Percentiles rank a stretch among this genome's conserved stretches.
Evolutionary conservation across 1,140 invertebrate genomes (phyloP).

Genomic region (Anthonomus grandis): DNA sequence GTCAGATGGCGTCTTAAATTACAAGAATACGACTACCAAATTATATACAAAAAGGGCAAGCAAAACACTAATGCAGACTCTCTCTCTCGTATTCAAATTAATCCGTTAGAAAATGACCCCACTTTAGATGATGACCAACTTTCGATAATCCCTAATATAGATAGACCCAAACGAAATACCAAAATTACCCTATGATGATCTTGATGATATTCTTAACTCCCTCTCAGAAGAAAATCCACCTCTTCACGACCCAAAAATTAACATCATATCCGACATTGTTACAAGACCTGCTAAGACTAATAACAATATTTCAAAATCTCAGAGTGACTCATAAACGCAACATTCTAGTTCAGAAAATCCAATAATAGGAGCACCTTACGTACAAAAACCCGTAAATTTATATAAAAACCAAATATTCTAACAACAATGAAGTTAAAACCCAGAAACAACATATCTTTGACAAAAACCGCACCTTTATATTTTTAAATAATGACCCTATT

Average conservation of each 20-base stretch:
- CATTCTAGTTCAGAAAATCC: constrained; percentile 2
- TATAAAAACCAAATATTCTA: too few species aligned
- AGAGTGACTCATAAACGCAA: not conserved
- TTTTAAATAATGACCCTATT: not conserved
- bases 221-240: not conserved
- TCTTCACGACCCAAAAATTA: not conserved
- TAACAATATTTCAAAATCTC: not conserved
- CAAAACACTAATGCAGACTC: constrained; percentile 2
- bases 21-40: not conserved
- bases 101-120: constrained; percentile 2
- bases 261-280: not conserved
- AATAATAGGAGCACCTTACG: constrained; percentile 1
- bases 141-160: constrained; percentile 8
- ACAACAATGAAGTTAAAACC: not conserved
- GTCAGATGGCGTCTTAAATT: constrained; percentile 2
- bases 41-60: constrained; percentile 4
- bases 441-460: constrained; percentile 2
- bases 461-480: not conserved
- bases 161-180: not conserved
- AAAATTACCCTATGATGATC: not conserved
- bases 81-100: constrained; percentile 7
- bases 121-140: not conserved
- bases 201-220: not conserved
- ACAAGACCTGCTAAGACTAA: not conserved
- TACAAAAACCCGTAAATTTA: not conserved